Evolutionary conservation across 2,888 invertebrate genomes (phyloP), one percentile per base, ranked within the genome.

Genomic region (Leptarthrus brevirostris): DNA sequence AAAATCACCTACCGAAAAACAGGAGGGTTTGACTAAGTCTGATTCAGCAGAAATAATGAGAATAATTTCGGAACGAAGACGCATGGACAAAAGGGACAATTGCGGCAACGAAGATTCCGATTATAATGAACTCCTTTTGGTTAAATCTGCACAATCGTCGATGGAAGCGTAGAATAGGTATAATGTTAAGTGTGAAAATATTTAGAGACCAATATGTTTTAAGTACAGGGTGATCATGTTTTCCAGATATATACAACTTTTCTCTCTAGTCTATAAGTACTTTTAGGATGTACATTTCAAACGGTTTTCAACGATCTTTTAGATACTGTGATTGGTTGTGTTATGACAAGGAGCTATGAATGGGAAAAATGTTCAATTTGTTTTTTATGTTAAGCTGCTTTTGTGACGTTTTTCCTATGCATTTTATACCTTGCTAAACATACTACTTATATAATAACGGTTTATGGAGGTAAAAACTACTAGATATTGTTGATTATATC

Each of bases 51-150:
- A 85, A 79, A 83, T 85, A 16, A 74, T 85, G 77, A 81, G 85
- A 49, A 85, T 85, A 56, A 85, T 85, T 72, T 84, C 85, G 66
- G 85, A 85, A 77, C 81, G 85, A 10, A 78, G 85, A 12, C 83
- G 80, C 73, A 82, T 84, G 79, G 85, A 85, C 75, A 83, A 84
- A 75, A 81, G 81, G 5, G 85, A 85, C 77, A 82, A 80, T 73
- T 79, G 81, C 74, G 83, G 83, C 74, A 83, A 83, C 77, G 84
- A 84, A 79, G 84, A 84, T 78, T 81, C 84, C 36, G 84, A 85
- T 77, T 85, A 84, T 78, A 85, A 83, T 72, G 84, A 84, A 77
- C 78, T 85, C 44, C 72, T 85, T 53, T 77, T 85, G 40, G 83
- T 83, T 72, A 85, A 84, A 71, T 83, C 85, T 14, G 82, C 82